Conservation (phyloP, 2,797 vertebrate genomes). For the Oreochromis grahami region DNA sequence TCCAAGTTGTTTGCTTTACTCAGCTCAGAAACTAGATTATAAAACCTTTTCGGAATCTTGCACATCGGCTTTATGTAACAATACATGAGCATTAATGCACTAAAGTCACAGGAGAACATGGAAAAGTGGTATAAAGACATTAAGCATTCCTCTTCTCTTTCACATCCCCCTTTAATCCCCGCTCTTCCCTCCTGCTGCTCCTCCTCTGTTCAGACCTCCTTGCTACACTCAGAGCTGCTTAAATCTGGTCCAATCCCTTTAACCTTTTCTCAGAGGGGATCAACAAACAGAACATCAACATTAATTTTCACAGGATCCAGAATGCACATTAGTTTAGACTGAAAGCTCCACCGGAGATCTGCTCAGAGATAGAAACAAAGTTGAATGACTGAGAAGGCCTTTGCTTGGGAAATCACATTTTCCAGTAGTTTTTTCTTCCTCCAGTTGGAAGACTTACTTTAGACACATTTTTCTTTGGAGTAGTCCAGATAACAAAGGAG, state of each 20-base stretch:
- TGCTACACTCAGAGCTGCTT: neutral
- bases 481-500: slow-evolving; percentile 15
- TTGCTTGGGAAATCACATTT: neutral
- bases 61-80: neutral
- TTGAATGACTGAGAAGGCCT: neutral
- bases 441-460: neutral
- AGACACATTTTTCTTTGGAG: neutral
- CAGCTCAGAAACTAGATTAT: neutral
- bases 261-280: neutral
- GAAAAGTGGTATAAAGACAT: neutral
- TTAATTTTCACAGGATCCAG: neutral
- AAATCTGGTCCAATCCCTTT: slow-evolving; percentile 6
- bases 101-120: neutral
- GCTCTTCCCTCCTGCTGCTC: neutral
- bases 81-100: neutral
- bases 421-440: neutral
- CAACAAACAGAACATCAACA: neutral
- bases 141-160: neutral
- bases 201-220: neutral
- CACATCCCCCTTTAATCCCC: neutral
- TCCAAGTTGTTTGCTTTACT: neutral
- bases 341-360: neutral
- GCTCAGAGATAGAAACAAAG: neutral
- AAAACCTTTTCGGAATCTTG: neutral
- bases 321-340: neutral